Conservation (phyloP, 2,888 invertebrate species). For the Elegia similella region DNA sequence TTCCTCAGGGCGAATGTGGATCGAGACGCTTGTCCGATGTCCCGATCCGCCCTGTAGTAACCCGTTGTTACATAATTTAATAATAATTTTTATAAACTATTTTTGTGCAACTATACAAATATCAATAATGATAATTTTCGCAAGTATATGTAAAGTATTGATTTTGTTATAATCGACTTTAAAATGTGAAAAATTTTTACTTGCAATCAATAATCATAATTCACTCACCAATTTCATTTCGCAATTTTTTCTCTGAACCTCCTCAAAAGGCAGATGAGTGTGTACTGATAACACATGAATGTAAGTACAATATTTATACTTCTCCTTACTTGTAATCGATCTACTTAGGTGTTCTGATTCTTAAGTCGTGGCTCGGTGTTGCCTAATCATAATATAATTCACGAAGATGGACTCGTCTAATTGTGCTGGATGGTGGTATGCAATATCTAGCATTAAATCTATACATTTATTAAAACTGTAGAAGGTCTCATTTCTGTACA, state of each 20-base stretch:
- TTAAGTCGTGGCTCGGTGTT: conserved; percentile 57
- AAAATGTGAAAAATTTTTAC: too few relatives aligned
- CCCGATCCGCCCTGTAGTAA: too few relatives aligned
- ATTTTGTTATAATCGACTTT: too few relatives aligned
- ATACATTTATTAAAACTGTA: neutral
- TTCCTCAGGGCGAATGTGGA: too few relatives aligned
- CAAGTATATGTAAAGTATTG: too few relatives aligned
- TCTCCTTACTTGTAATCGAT: conserved; percentile 52
- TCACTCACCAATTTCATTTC: conserved; percentile 64
- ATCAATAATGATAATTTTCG: too few relatives aligned
- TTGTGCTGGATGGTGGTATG: conserved; percentile 44
- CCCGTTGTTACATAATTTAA: too few relatives aligned
- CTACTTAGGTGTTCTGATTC: conserved; percentile 53
- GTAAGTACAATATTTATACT: conserved; percentile 68
- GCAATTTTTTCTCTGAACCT: conserved; percentile 34
- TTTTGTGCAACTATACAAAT: too few relatives aligned
- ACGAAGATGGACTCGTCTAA: conserved; percentile 62
- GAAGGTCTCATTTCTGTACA: too few relatives aligned
- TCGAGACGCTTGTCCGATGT: too few relatives aligned
- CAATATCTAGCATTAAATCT: conserved; percentile 17
- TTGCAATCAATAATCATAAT: neutral
- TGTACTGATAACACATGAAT: conserved; percentile 60
- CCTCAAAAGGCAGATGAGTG: conserved; percentile 40
- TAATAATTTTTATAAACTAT: too few relatives aligned
- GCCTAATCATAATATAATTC: conserved; percentile 61